phyloP scores from a whole-genome alignment of 2,113 vertebrate species.

The Myotis brandtii region DNA sequence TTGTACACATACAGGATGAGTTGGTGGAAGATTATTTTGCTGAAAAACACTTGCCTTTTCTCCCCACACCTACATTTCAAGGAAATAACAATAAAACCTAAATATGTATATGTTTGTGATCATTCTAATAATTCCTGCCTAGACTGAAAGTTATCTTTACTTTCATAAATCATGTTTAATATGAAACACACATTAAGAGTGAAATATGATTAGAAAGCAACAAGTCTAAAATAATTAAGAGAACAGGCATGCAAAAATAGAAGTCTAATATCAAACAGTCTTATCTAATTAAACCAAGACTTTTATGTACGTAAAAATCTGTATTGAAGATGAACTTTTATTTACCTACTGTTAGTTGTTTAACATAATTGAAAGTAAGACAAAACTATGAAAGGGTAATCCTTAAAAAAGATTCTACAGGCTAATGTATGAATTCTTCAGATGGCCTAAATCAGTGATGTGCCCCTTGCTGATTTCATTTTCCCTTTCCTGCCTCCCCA shows the following conservation, averaged over 20 bases:
- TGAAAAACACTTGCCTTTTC: slow-evolving; percentile 26
- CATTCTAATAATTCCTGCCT: neutral
- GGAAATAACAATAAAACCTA: slow-evolving; percentile 7
- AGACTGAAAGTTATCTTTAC: neutral
- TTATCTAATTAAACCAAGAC: neutral
- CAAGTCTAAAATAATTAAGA: slow-evolving; percentile 13
- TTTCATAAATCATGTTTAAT: slow-evolving; percentile 45
- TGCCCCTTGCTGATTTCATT: neutral
- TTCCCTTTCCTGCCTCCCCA: neutral
- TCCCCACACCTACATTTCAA: slow-evolving; percentile 5
- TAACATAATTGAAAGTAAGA: neutral
- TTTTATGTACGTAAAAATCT: neutral
- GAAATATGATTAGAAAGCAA: slow-evolving; percentile 33
- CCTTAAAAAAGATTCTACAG: neutral
- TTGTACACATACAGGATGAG: neutral
- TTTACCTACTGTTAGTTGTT: neutral
- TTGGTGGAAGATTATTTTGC: neutral
- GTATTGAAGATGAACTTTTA: neutral
- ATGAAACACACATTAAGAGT: slow-evolving; percentile 2
- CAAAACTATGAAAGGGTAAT: neutral
- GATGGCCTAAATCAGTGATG: neutral
- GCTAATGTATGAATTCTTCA: neutral
- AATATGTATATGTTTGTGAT: slow-evolving; percentile 19
- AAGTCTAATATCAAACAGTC: neutral
- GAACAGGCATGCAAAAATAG: neutral